phyloP scores from a whole-genome alignment of 23 tunicate genomes.

The Trididemnum nubilum region DNA sequence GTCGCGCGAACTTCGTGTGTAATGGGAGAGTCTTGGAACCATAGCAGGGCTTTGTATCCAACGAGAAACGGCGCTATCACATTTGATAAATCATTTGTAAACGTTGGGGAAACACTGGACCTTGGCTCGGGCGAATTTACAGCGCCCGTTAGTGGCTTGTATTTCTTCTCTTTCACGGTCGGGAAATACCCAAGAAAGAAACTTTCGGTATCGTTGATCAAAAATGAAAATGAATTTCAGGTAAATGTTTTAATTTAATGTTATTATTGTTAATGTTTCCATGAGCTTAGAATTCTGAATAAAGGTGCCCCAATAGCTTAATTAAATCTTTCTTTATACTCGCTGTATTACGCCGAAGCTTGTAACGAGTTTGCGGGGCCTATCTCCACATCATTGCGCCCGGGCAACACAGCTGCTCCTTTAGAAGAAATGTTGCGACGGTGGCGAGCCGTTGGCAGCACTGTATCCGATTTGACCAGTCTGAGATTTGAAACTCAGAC shows the following conservation, averaged over 20 bases:
- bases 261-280: not conserved
- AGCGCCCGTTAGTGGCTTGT: conserved; percentile 77
- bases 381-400: too few species aligned
- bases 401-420: too few species aligned
- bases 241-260: conserved; percentile 31
- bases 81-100: conserved; percentile 62
- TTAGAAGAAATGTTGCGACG: too few species aligned
- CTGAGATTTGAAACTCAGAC: too few species aligned
- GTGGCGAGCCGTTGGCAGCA: too few species aligned
- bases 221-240: conserved; percentile 77
- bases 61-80: conserved; percentile 39
- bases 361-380: too few species aligned
- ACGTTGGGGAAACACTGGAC: conserved; percentile 39
- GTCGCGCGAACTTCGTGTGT: conserved; percentile 64
- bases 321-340: too few species aligned
- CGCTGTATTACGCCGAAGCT: too few species aligned
- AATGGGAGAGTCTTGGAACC: conserved; percentile 41
- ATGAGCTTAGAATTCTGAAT: not conserved
- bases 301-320: not conserved
- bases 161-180: conserved; percentile 65
- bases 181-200: conserved; percentile 83
- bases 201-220: conserved; percentile 74
- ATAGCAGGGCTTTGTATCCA: not conserved
- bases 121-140: conserved; percentile 32
- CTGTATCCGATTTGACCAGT: too few species aligned